Evolutionary conservation across 2,888 invertebrate species (phyloP).

Genomic region (Thera obeliscata): DNA sequence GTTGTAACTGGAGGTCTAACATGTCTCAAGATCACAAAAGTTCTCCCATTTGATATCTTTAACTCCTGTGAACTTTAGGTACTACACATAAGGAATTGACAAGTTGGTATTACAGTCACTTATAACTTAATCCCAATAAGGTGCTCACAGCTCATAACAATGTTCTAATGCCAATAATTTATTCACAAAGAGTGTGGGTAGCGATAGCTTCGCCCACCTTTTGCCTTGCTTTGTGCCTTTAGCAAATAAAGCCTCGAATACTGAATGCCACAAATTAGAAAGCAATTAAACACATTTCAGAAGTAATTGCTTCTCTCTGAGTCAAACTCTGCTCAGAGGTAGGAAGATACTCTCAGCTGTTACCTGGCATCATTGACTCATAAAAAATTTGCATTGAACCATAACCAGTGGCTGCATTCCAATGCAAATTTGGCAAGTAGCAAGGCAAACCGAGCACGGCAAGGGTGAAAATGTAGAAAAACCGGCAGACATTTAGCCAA

Average conservation of each 20-base stretch:
- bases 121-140: constrained; percentile 60
- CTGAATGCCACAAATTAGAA: constrained; percentile 26
- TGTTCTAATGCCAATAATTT: constrained; percentile 78
- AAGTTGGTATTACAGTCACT: constrained; percentile 50
- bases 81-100: constrained; percentile 30
- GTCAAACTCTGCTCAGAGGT: constrained; percentile 4
- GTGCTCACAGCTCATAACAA: constrained; percentile 73
- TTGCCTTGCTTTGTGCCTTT: constrained; percentile 70
- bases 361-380: constrained; percentile 25
- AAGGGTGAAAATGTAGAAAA: constrained; percentile 64
- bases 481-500: constrained; percentile 70
- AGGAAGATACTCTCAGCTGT: constrained; percentile 13
- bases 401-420: constrained; percentile 44
- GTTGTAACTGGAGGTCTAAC: no score
- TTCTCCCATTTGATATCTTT: no score
- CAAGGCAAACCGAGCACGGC: constrained; percentile 53
- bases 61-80: background rate
- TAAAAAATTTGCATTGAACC: constrained; percentile 24
- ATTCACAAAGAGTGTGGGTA: constrained; percentile 78
- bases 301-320: background rate
- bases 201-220: constrained; percentile 73
- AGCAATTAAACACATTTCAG: constrained; percentile 20
- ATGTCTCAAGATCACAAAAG: no score
- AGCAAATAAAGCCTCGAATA: constrained; percentile 26
- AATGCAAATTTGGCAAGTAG: constrained; percentile 50